Conservation (phyloP, 2,113 vertebrate species). For the Sebastes schlegelii region DNA sequence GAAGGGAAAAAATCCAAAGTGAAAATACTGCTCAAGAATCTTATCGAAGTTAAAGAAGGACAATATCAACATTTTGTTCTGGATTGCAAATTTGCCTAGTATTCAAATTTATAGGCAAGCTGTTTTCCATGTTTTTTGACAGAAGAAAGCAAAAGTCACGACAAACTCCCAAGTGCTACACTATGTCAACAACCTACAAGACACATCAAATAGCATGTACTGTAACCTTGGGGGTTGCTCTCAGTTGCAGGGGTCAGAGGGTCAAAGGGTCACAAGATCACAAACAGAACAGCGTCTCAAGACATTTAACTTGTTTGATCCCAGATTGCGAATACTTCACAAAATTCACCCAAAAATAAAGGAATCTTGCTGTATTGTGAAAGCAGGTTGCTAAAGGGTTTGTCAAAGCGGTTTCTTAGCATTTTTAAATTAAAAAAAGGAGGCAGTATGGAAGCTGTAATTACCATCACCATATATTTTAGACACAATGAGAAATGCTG, state of each 20-base stretch:
- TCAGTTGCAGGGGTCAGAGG: background rate
- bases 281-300: background rate
- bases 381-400: background rate
- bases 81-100: background rate
- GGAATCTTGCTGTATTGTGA: background rate
- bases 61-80: background rate
- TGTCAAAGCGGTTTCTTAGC: too few species aligned
- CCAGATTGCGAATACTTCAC: too few species aligned
- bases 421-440: too few species aligned
- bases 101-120: slow-evolving; percentile 1
- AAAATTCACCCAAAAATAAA: too few species aligned
- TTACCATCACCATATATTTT: background rate
- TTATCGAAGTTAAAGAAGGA: background rate
- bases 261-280: slow-evolving; percentile 1
- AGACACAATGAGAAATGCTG: background rate
- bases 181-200: background rate
- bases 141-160: background rate
- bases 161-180: background rate
- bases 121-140: background rate
- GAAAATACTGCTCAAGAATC: background rate
- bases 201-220: background rate
- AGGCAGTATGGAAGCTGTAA: too few species aligned
- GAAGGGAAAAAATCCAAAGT: background rate
- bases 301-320: background rate
- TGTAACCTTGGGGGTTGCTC: background rate